Conservation (phyloP, 2,888 invertebrate genomes). For the Ischnura elegans region DNA sequence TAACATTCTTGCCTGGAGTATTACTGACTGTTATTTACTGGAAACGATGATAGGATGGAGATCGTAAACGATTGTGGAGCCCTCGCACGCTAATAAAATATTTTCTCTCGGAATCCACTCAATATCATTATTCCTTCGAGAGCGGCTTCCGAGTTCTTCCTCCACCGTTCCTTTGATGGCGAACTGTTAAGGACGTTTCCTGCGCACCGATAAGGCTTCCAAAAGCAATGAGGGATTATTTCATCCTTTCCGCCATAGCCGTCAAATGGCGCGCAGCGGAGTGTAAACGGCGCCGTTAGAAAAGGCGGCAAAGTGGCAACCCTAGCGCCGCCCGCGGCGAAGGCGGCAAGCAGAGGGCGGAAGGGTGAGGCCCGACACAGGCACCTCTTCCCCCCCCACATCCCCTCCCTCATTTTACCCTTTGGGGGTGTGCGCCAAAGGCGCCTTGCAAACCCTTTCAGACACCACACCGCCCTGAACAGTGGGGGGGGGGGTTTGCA, state of each 20-base stretch:
- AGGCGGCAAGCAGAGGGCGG: background rate
- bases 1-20: too few species aligned
- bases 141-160: too few species aligned
- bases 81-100: too few species aligned
- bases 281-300: background rate
- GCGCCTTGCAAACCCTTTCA: conserved; percentile 1
- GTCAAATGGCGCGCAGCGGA: conserved; percentile 14
- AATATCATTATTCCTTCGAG: too few species aligned
- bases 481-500: background rate
- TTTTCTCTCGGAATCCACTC: too few species aligned
- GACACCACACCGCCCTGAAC: background rate
- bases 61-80: too few species aligned
- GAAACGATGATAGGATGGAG: too few species aligned
- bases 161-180: too few species aligned
- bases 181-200: too few species aligned
- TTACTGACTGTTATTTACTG: too few species aligned
- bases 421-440: background rate
- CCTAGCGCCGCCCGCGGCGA: background rate
- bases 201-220: too few species aligned
- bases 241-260: background rate
- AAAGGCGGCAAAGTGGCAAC: conserved; percentile 17
- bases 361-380: background rate
- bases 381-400: background rate
- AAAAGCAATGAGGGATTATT: too few species aligned
- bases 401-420: background rate